Base-by-base conservation (phyloP, 2,888 invertebrate species). In the Drosophila infuscata region DNA sequence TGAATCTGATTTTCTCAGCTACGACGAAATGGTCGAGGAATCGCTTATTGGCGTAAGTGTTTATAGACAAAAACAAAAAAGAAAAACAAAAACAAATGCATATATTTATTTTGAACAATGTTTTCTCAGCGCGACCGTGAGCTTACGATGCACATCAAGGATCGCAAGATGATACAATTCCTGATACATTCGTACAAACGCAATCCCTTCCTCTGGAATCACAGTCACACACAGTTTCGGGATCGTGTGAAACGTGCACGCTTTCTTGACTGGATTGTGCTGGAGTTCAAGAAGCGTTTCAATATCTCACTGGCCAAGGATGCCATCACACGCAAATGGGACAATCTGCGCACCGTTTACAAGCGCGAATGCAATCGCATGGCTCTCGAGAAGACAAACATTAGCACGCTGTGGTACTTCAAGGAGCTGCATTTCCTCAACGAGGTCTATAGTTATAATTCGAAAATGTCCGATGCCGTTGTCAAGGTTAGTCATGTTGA, bases 331-430 rank as follows among this genome's bases (percentile, higher is more conserved):
- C 87, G 92, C 0, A 92, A 92, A 68, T 92, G 92, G 92, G 92
- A 92, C 54, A 92, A 92, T 77, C 82, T 92, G 56, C 88, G 92
- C 9, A 92, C 92, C 9, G 92, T 92, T 3, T 92, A 92, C 72
- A 92, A 92, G 62, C 89, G 92, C n/a, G 92, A 92, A 73, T 92
- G 92, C 62, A 92, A 92, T 84, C 92, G 92, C 7, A 92, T 92
- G 92, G 82, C 92, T 0, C 76, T 91, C 51, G 92, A 92, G 48
- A 90, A 91, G 67, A 92, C 92, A 8, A 92, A 92, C 62, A 83
- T 92, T 9, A 92, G 92, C 71, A 91, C 92, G 3, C 70, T 92
- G 35, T 92, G 92, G 92, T 92, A 92, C 73, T 92, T 92, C 33
- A 91, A 90, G 70, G 92, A 92, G 56, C 67, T 92, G 43, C 90